phyloP scores from a whole-genome alignment of 1,140 invertebrate species.

The Latrodectus geometricus region DNA sequence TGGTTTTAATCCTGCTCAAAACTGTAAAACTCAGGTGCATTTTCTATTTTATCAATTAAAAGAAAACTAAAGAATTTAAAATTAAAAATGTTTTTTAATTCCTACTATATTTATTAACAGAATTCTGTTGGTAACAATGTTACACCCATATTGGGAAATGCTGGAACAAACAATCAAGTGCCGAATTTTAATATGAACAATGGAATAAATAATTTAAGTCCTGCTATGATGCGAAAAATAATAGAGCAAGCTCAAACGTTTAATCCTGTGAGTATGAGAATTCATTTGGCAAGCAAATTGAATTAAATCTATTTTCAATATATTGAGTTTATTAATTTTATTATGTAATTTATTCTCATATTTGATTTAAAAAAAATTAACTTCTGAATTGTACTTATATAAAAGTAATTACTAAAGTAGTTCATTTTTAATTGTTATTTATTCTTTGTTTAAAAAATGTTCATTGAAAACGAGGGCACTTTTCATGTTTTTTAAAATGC shows the following conservation, averaged over 20 bases:
- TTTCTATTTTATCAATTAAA: not conserved
- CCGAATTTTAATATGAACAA: constrained; percentile 64
- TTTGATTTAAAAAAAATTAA: no score
- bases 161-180: constrained; percentile 60
- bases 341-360: no score
- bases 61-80: not conserved
- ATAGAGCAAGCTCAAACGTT: constrained; percentile 70
- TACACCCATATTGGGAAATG: constrained; percentile 63
- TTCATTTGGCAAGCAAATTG: no score
- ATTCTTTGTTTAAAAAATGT: no score
- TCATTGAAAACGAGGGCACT: no score
- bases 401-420: no score
- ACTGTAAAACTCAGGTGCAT: constrained; percentile 54
- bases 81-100: not conserved
- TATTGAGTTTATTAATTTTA: no score
- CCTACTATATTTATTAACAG: not conserved
- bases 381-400: no score
- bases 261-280: constrained; percentile 61
- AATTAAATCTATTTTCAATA: no score
- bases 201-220: constrained; percentile 73
- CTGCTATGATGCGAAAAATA: constrained; percentile 80
- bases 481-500: no score
- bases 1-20: constrained; percentile 78
- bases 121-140: constrained; percentile 60
- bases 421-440: no score